Conservation (phyloP, 2,888 invertebrate genomes). For the Sinodicranocentrus sp. region DNA sequence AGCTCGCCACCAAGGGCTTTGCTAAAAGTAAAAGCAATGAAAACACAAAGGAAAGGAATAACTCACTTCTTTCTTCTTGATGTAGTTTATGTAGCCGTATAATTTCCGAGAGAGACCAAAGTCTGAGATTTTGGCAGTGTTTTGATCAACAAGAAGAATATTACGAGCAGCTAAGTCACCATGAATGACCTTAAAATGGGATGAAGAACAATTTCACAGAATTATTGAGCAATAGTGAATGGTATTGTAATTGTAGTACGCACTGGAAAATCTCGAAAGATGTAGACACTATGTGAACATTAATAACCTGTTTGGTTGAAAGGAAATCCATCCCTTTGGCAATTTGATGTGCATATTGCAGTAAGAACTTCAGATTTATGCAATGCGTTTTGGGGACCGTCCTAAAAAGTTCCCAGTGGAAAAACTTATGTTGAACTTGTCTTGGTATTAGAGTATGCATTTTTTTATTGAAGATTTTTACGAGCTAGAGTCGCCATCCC, state of each 20-base stretch:
- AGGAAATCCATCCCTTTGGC: slow-evolving; percentile 60
- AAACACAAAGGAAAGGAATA: slow-evolving; percentile 26
- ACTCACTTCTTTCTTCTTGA: slow-evolving; percentile 62
- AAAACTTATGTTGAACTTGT: too few relatives aligned
- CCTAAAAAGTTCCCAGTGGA: too few relatives aligned
- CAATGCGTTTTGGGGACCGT: not conserved
- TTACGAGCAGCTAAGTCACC: slow-evolving; percentile 54
- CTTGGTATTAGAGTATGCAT: too few relatives aligned
- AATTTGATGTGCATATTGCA: slow-evolving; percentile 54
- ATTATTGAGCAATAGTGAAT: not conserved
- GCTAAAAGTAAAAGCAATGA: slow-evolving; percentile 11
- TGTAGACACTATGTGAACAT: too few relatives aligned
- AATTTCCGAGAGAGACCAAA: slow-evolving; percentile 56
- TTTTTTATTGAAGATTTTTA: too few relatives aligned
- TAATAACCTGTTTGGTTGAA: slow-evolving; percentile 37
- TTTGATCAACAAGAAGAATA: slow-evolving; percentile 38
- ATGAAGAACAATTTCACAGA: not conserved
- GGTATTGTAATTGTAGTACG: not conserved
- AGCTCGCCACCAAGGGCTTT: not conserved
- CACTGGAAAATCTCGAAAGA: not conserved
- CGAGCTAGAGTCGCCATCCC: too few relatives aligned
- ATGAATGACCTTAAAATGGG: slow-evolving; percentile 57
- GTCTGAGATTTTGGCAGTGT: slow-evolving; percentile 49
- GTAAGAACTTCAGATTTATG: slow-evolving; percentile 34
- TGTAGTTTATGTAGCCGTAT: slow-evolving; percentile 56